Evolutionary conservation across 2,113 vertebrate genomes (phyloP).

Genomic region (Pogonocichla stellata): DNA sequence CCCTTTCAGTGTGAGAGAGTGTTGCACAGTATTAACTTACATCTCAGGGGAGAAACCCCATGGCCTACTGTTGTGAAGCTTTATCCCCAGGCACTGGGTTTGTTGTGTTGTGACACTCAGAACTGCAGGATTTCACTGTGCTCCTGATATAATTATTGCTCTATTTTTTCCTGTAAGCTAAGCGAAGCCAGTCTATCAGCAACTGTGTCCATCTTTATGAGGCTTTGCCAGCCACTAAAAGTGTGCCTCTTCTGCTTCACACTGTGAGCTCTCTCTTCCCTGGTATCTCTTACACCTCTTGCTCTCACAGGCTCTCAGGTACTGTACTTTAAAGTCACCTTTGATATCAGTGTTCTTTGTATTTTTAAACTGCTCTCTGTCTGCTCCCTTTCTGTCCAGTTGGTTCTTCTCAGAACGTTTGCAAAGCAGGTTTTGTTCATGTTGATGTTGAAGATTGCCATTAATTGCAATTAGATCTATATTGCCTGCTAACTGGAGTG

Average conservation of each 20-base stretch:
- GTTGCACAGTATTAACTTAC: background rate
- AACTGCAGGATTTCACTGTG: background rate
- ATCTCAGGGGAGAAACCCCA: background rate
- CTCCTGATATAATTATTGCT: slow-evolving; percentile 70
- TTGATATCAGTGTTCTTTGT: slow-evolving; percentile 1
- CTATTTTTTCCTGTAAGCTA: slow-evolving; percentile 87
- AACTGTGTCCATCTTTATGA: slow-evolving; percentile 98
- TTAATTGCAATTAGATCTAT: background rate
- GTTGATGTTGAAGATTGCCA: background rate
- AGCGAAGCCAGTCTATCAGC: slow-evolving; percentile 99
- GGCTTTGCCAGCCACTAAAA: slow-evolving; percentile 96
- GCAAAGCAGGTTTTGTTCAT: background rate
- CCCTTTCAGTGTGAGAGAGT: background rate
- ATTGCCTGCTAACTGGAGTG: background rate
- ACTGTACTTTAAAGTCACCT: slow-evolving; percentile 75
- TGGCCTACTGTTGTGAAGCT: background rate
- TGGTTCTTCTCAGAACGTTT: background rate
- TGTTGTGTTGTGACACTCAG: background rate
- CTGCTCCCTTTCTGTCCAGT: background rate
- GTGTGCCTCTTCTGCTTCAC: slow-evolving; percentile 96
- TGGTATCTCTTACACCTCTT: slow-evolving; percentile 97
- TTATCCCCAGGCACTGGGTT: background rate
- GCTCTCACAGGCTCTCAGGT: slow-evolving; percentile 98
- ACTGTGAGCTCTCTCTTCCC: slow-evolving; percentile 98
- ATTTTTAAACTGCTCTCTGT: background rate